A percentile compares a stretch with the other conserved stretches of the same genome.
These are phyloP conservation scores for Drosophila mayaguana DNA, from an alignment of 2,888 invertebrate species.

Conservation along the genomic window DNA sequence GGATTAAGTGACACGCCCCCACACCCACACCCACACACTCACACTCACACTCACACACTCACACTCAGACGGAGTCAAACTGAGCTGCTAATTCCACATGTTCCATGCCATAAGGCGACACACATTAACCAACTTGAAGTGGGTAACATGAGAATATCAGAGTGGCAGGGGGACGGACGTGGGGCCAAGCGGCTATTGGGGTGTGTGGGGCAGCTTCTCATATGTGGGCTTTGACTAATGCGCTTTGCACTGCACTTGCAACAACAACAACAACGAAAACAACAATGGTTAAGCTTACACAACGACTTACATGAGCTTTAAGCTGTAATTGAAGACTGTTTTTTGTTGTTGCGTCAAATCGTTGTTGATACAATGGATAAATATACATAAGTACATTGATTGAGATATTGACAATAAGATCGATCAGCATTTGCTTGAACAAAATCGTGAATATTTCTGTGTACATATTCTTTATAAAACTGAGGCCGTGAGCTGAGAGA, in stretches of 20 bases:
- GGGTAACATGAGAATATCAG: constrained; percentile 51
- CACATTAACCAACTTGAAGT: constrained; percentile 74
- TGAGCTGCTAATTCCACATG: constrained; percentile 71
- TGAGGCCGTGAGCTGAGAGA: not conserved
- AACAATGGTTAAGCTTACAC: constrained; percentile 66
- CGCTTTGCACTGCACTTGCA: constrained; percentile 75
- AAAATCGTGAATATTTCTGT: constrained; percentile 2
- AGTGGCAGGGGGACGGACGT: not conserved
- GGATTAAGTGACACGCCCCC: constrained; percentile 66
- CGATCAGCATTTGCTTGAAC: not conserved
- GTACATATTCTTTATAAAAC: not conserved
- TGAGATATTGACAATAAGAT: constrained; percentile 13
- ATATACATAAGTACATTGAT: constrained; percentile 39
- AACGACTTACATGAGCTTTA: constrained; percentile 73
- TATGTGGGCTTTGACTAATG: constrained; percentile 67
- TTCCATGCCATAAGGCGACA: constrained; percentile 72
- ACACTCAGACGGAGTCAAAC: constrained; percentile 13
- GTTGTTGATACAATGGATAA: constrained; percentile 44
- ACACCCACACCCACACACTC: not conserved
- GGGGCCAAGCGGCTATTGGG: not conserved
- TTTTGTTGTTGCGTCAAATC: constrained; percentile 25
- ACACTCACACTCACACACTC: constrained; percentile 3
- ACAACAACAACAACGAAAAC: constrained; percentile 50
- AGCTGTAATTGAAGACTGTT: constrained; percentile 72
- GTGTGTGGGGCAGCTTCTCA: constrained; percentile 20